Conservation (phyloP, 2,888 invertebrate species). For the Tachina grossa region DNA sequence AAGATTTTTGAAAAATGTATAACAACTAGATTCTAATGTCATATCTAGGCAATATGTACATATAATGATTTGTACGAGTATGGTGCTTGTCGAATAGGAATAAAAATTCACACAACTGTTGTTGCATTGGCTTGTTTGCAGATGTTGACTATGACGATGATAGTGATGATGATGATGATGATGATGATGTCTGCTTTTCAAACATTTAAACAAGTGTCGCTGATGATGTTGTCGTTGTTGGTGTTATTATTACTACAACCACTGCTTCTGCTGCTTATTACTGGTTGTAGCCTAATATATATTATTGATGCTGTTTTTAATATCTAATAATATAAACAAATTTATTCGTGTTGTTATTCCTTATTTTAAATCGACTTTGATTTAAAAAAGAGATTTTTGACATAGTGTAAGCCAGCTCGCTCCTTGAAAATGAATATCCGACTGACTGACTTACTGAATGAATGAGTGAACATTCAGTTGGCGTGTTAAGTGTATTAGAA, state of each 20-base stretch:
- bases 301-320: slow-evolving; percentile 57
- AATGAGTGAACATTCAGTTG: slow-evolving; percentile 18
- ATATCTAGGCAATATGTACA: slow-evolving; percentile 33
- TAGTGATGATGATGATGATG: background rate
- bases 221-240: slow-evolving; percentile 6
- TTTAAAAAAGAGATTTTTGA: slow-evolving; percentile 32
- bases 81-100: slow-evolving; percentile 3
- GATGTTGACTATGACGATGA: no score
- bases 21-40: slow-evolving; percentile 51
- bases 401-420: slow-evolving; percentile 24
- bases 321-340: slow-evolving; percentile 10
- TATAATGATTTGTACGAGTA: background rate
- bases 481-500: background rate
- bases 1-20: slow-evolving; percentile 6
- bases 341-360: slow-evolving; percentile 26
- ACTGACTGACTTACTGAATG: slow-evolving; percentile 27
- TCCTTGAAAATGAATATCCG: background rate
- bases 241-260: slow-evolving; percentile 9
- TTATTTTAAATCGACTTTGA: slow-evolving; percentile 49
- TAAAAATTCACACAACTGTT: slow-evolving; percentile 28
- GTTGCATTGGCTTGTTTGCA: slow-evolving; percentile 7
- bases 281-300: slow-evolving; percentile 52
- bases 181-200: slow-evolving; percentile 36
- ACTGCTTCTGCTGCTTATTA: slow-evolving; percentile 29
- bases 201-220: slow-evolving; percentile 4